Evolutionary conservation across 2,113 vertebrate species (phyloP).

Genomic region (Bothrops jararaca): DNA sequence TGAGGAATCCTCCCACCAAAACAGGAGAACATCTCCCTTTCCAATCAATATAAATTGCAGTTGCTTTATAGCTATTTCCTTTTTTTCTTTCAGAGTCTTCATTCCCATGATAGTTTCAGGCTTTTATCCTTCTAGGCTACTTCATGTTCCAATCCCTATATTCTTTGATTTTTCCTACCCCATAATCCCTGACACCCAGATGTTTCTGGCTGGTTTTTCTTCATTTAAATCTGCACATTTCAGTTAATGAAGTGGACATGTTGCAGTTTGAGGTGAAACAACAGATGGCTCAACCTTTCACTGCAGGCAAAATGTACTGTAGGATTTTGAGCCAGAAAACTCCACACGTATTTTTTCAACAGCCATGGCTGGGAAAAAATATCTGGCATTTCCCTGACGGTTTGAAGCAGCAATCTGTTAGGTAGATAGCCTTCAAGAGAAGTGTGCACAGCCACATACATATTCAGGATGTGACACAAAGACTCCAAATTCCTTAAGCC

Average conservation of each 20-base stretch:
- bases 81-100: neutral
- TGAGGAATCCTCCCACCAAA: rapidly evolving
- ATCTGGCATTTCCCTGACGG: neutral
- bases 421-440: neutral
- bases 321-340: neutral
- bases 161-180: neutral
- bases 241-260: neutral
- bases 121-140: neutral
- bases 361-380: neutral
- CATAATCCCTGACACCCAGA: neutral
- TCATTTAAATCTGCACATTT: neutral
- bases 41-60: neutral
- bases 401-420: neutral
- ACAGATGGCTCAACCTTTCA: neutral
- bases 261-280: neutral
- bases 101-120: neutral
- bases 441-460: neutral
- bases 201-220: neutral
- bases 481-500: neutral
- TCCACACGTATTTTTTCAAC: neutral
- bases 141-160: neutral
- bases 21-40: neutral
- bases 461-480: neutral
- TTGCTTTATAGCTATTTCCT: neutral
- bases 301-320: neutral